phyloP scores from a whole-genome alignment of 2,888 invertebrate genomes.

The Morpho deidamia region DNA sequence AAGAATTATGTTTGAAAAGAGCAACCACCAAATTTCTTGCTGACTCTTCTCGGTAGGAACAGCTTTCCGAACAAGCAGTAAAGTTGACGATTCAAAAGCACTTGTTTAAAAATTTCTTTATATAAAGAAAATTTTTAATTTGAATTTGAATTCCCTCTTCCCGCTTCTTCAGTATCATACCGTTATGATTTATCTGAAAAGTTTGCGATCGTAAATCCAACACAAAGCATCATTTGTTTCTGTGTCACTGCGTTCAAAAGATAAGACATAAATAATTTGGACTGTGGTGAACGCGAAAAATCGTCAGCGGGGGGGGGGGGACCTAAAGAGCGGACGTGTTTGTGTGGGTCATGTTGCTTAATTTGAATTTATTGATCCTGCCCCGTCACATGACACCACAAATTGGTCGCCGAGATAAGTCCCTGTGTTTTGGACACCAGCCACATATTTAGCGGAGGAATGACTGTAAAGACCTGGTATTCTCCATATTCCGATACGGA shows the following conservation, averaged over 20 bases:
- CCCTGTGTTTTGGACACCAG: not conserved
- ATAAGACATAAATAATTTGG: constrained; percentile 31
- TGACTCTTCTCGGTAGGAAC: too few species aligned
- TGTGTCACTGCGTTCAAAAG: constrained; percentile 16
- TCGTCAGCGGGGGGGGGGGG: constrained; percentile 24
- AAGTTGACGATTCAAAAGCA: too few species aligned
- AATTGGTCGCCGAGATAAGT: not conserved
- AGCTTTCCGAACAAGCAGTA: too few species aligned
- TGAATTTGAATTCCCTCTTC: too few species aligned
- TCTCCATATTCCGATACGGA: too few species aligned
- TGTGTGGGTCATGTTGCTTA: constrained; percentile 52
- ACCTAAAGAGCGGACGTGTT: constrained; percentile 41
- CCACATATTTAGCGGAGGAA: not conserved
- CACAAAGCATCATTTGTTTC: not conserved
- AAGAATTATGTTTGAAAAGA: too few species aligned
- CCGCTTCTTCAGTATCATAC: not conserved
- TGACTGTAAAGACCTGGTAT: too few species aligned
- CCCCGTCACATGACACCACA: not conserved
- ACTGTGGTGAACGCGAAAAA: constrained; percentile 19
- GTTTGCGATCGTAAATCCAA: not conserved
- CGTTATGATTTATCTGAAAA: not conserved
- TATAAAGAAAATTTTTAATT: too few species aligned
- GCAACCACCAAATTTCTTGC: too few species aligned
- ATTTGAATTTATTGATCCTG: constrained; percentile 69
- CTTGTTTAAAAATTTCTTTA: too few species aligned